Conservation (phyloP, 53 echinoderm and acorn worm species). For the Luidia sarsii region DNA sequence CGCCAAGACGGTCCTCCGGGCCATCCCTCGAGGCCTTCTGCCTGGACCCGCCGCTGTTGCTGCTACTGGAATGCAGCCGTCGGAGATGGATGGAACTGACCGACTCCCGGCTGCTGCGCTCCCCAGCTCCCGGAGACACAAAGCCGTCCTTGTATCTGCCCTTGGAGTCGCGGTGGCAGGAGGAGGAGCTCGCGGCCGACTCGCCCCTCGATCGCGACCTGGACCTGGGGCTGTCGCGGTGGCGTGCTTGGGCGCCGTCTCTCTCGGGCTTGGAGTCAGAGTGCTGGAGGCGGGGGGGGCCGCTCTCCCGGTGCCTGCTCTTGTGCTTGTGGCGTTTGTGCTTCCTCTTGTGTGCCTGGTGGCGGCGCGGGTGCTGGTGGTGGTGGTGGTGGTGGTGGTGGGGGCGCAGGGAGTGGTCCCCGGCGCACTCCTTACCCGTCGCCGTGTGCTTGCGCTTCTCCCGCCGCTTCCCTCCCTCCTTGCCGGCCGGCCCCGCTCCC, state of each 20-base stretch:
- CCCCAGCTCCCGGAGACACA: not conserved
- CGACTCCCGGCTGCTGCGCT: not conserved
- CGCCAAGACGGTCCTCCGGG: not conserved
- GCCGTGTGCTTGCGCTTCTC: conserved; percentile 60
- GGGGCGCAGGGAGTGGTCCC: too few relatives aligned
- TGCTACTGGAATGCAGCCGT: conserved; percentile 1
- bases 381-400: too few relatives aligned
- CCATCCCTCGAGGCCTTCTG: not conserved
- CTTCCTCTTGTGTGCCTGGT: conserved; percentile 29
- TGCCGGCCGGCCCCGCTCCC: not conserved
- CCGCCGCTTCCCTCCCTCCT: conserved; percentile 24
- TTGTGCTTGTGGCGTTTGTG: conserved; percentile 19
- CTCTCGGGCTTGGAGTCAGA: not conserved
- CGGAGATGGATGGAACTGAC: not conserved
- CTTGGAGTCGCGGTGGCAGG: not conserved
- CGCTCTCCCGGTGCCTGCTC: too few relatives aligned
- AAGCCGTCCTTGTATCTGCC: not conserved
- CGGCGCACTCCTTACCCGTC: too few relatives aligned
- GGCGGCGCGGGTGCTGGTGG: too few relatives aligned
- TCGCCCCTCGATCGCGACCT: conserved; percentile 25
- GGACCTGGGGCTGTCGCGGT: not conserved
- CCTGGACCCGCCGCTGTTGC: too few relatives aligned
- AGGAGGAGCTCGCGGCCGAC: too few relatives aligned
- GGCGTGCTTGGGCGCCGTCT: not conserved
- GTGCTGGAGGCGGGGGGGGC: not conserved